Evolutionary conservation across 2,797 vertebrate genomes (phyloP), one percentile per base, ranked within the genome.

Genomic region (Ceyx erithaca): DNA sequence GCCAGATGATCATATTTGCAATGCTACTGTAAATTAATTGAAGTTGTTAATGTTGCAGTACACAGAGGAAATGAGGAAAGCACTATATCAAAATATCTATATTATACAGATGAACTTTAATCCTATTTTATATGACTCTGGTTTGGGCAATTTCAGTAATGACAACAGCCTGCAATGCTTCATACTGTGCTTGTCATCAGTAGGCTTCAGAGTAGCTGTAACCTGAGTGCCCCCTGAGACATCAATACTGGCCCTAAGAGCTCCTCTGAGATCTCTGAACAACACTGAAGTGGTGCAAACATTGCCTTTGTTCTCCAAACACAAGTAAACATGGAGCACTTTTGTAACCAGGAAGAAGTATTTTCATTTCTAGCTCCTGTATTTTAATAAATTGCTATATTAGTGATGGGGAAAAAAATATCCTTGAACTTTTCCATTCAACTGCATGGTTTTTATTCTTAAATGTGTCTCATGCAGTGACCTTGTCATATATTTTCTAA

Each of bases 231-330:
- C 18, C 31, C 43, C 67, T 14, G 41, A 69, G 57, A 80, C 79
- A 79, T 37, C 12, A 22, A 69, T 62, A 40, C n/a, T 4, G 0
- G 41, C 57, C 31, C 80, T 90, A 77, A 82, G 14, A 72, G 85
- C 37, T 58, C 69, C 72, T 87, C 85, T 66, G 68, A 85, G 91
- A 89, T 58, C 55, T 55, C 30, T 82, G 72, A 91, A 55, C n/a
- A 72, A 54, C 46, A 35, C 13, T 46, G 35, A 61, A 80, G 51
- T 0, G 3, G 14, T 59, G 66, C 40, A 70, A 63, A 83, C 20
- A 28, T 40, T 80, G 52, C 31, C 48, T 85, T 62, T 69, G n/a
- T 66, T 93, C 48, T 80, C 64, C 40, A 69, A 62, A n/a, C 18
- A 54, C 20, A 54, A 40, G 37, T 67, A 62, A 85, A 62, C 58